phyloP scores from a whole-genome alignment of 2,113 vertebrate species.

The Brachyistius frenatus region DNA sequence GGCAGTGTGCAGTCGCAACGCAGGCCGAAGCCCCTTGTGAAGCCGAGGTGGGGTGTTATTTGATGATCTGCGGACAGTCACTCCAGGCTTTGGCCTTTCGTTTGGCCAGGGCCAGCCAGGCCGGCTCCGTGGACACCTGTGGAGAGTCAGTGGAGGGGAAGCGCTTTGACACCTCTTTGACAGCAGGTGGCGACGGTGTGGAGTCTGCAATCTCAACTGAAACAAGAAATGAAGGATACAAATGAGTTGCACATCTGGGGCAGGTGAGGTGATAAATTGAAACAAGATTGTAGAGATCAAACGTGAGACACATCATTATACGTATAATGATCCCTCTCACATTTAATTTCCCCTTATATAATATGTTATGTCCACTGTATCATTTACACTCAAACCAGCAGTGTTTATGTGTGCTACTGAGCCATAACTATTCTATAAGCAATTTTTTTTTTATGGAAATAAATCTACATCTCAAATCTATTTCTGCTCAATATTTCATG shows the following conservation, averaged over 20 bases:
- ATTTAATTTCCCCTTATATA: too few species aligned
- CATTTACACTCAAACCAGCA: too few species aligned
- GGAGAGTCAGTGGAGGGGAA: constrained; percentile 92
- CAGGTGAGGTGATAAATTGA: too few species aligned
- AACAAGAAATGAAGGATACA: constrained; percentile 9
- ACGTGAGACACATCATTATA: too few species aligned
- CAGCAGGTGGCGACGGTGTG: constrained; percentile 85
- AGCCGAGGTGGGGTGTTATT: constrained; percentile 82
- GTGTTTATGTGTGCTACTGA: too few species aligned
- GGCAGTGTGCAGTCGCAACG: constrained; percentile 62
- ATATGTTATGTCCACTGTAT: too few species aligned
- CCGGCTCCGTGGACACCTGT: constrained; percentile 95
- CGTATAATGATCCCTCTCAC: too few species aligned
- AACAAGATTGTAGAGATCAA: too few species aligned
- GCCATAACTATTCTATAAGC: too few species aligned
- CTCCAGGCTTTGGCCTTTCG: constrained; percentile 99
- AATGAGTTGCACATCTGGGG: not conserved
- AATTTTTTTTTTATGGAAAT: too few species aligned
- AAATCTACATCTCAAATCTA: too few species aligned
- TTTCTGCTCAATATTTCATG: too few species aligned
- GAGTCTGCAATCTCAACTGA: constrained; percentile 96
- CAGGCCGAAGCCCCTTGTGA: constrained; percentile 29
- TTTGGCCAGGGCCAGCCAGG: constrained; percentile 97
- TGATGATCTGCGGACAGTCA: constrained; percentile 99
- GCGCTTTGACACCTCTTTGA: constrained; percentile 94